Base-by-base conservation (phyloP, 2,888 invertebrate species). In the Drosophila colorata region DNA sequence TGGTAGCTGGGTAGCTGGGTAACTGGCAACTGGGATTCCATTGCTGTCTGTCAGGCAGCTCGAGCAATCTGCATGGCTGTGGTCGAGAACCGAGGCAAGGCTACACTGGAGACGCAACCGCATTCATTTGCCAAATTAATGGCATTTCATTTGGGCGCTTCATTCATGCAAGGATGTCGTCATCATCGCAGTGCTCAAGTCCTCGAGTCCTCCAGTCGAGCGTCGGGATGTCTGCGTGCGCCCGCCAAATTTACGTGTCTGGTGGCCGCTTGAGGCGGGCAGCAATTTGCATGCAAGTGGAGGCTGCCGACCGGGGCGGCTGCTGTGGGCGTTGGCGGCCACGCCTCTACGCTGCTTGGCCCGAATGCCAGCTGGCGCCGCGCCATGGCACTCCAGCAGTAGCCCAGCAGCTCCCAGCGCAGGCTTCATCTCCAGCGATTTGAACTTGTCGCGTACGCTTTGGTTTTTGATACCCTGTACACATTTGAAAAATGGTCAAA, bases 121-220 rank as follows among this genome's bases (percentile, higher is more conserved):
- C 85, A 86, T 88, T 89, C 89, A 86, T 86, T 82, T 86, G 88
- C 88, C 88, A 89, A 86, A 86, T 86, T 86, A 86, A 86, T 86
- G 89, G 80, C 89, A 87, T 89, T 89, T 86, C 89, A 86, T 89
- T 88, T 89, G 88, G 82, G 79, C 61, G 66, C 80, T 88, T 80
- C 87, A 84, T 79, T 88, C 82, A 88, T 88, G 86, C 88, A 81
- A 78, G 79, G 86, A 82, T 85, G 75, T 82, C 78, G 88, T 83
- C 69, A 68, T 73, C 59, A 40, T 48, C 49, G 33, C 68, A 37
- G 28, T 44, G 8, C 4, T 59, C 59, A 9, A 44, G 9, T 28
- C 37, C 13, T 37, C 46, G 47, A 18, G 6, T 31, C 51, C 35
- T 37, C 13, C 40, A n/a, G 11, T 16, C 18, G 52, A 38, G 9